Evolutionary conservation across 1,140 invertebrate genomes (phyloP).

Genomic region (Whitmania pigra): DNA sequence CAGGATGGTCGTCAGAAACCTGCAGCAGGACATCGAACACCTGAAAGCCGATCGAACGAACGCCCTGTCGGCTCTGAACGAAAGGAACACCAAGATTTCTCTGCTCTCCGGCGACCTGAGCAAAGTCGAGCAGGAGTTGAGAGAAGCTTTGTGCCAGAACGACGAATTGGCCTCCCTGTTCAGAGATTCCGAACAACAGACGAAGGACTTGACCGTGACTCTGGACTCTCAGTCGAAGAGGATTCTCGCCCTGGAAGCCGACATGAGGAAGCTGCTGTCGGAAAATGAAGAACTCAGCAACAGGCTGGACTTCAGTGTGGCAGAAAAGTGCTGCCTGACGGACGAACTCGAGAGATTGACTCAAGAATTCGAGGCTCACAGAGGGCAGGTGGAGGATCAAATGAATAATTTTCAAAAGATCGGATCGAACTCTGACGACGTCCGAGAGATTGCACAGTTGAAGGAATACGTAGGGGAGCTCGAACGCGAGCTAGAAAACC

Average conservation of each 20-base stretch:
- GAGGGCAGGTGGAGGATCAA: neutral
- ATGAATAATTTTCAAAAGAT: neutral
- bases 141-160: neutral
- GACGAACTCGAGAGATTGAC: conserved; percentile 12
- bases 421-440: neutral
- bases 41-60: neutral
- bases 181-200: too few relatives aligned
- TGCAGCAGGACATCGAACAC: neutral
- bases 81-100: conserved; percentile 12
- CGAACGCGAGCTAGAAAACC: neutral
- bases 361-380: neutral
- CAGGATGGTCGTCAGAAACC: neutral
- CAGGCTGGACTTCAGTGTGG: neutral
- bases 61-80: neutral
- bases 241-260: neutral
- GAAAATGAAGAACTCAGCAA: conserved; percentile 5
- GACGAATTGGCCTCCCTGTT: neutral
- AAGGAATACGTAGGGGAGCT: neutral
- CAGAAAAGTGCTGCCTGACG: neutral
- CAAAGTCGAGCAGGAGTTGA: conserved; percentile 9
- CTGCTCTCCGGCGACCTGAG: conserved; percentile 9
- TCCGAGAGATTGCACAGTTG: neutral
- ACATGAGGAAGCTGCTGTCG: neutral
- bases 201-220: too few relatives aligned
- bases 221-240: too few relatives aligned